phyloP scores from a whole-genome alignment of 2,113 vertebrate species.

The Mustela nigripes region DNA sequence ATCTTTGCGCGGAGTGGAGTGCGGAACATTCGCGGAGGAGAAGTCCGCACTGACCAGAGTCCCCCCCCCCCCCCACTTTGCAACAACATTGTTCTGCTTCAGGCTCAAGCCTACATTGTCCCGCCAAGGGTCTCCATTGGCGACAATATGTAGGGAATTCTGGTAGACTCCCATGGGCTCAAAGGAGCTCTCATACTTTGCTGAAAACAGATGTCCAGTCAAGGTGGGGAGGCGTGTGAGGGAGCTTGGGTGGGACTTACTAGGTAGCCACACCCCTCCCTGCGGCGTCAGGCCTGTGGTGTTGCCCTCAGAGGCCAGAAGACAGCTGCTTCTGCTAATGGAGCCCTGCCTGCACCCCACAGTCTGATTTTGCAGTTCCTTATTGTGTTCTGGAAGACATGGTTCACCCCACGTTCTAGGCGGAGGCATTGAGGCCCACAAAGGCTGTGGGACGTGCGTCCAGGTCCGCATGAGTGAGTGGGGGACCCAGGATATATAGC shows the following conservation, averaged over 20 bases:
- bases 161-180: fast-evolving
- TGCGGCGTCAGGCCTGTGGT: fast-evolving
- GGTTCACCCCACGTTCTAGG: too few relatives aligned
- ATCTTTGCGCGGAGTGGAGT: fast-evolving
- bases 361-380: background rate
- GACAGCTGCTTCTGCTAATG: background rate
- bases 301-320: background rate
- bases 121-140: background rate
- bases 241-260: background rate
- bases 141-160: background rate
- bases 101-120: background rate
- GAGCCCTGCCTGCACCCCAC: background rate
- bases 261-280: background rate
- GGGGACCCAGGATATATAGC: too few relatives aligned
- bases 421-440: background rate
- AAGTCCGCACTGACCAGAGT: background rate
- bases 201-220: background rate
- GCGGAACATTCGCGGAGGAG: fast-evolving
- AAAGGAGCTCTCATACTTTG: fast-evolving
- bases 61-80: background rate
- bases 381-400: background rate
- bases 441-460: background rate
- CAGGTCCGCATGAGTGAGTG: background rate
- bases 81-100: background rate
- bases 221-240: background rate